Evolutionary conservation across 1,140 invertebrate genomes (phyloP), one percentile per base, ranked within the genome.

Genomic region (Meloidogyne exigua): DNA sequence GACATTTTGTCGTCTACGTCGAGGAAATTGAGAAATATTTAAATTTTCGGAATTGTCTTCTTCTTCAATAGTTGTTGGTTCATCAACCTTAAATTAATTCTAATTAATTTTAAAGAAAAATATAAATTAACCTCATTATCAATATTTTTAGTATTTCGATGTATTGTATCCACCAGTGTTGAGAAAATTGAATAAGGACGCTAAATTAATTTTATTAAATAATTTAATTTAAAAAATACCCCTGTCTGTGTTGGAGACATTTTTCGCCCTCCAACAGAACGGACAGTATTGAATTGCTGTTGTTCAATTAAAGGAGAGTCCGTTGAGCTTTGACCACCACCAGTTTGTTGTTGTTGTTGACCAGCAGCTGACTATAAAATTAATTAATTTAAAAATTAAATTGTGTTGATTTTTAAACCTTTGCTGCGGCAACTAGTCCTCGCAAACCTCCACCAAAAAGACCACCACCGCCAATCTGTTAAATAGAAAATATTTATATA

Each of bases 401-500:
- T 63, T 21, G 9, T 44, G 18, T 42, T 18, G 0, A 23, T n/a
- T 23, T 77, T 13, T 78, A 84, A 49, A 78, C 72, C 78, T 87
- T 85, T 9, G 85, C 85, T 26, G 85, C 85, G 2, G 82, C 80
- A 11, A 87, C 85, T 44, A 86, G 57, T 57, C 85, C 64, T 23
- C 72, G 76, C 7, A 87, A 68, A 5, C 84, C 84, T 4, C 84
- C 84, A 26, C 81, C 81, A 62, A 86, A 86, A 15, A 85, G 70
- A 39, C 85, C 84, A 49, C 82, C 85, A 49, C 84, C 84, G 18
- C 85, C 84, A 76, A 86, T 81, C 85, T 86, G 57, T 63, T 82
- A 77, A 57, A 68, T 68, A 69, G n/a, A 32, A 49, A 57, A n/a
- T n/a, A n/a, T n/a, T n/a, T n/a, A n/a, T n/a, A n/a, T n/a, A n/a